Base-by-base conservation (phyloP, 2,888 invertebrate genomes). In the Ceraclea dissimilis region DNA sequence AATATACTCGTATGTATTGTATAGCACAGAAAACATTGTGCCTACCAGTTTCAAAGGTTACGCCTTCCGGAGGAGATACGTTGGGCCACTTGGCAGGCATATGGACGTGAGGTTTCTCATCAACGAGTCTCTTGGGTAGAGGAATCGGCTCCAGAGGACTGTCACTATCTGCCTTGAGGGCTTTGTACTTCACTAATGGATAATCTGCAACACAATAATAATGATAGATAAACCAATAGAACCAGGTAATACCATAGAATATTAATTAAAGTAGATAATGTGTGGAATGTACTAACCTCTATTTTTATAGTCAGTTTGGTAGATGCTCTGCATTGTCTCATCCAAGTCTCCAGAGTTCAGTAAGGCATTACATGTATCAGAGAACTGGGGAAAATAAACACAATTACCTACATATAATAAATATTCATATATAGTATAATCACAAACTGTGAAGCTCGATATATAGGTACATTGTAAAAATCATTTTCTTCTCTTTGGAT, bases 61-160 rank as follows among this genome's bases (percentile, higher is more conserved):
- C 39, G 13, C 49, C 53, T 16, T 49, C 50, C 1, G 57, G 53
- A 2, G 53, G 44, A 1, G 44, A 34, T 17, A 53, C 22, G 18
- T 52, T 53, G 33, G 53, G 57, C 57, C 57, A 57, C 2, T 49
- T 43, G 21, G 50, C 46, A 5, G 53, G 53, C 2, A 26, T 46
- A 50, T 57, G 46, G 11, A n/a, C 50, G 34, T 44, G 49, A 13
- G 51, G 51, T 20, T 56, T 56, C 48, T 22, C 43, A n/a, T 49
- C 46, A 17, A 20, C 17, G 22, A 57, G 34, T 1, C 49, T 52
- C 21, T 16, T 17, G n/a, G 17, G 43, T 5, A 26, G n/a, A n/a
- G 53, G 21, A 13, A 49, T 46, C 17, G 57, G 53, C 10, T 16
- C 11, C 20, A 51, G 19, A 2, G 50, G 53, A 17, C 53, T 53